Base-by-base conservation (phyloP, 2,797 vertebrate species). In the Falco naumanni region DNA sequence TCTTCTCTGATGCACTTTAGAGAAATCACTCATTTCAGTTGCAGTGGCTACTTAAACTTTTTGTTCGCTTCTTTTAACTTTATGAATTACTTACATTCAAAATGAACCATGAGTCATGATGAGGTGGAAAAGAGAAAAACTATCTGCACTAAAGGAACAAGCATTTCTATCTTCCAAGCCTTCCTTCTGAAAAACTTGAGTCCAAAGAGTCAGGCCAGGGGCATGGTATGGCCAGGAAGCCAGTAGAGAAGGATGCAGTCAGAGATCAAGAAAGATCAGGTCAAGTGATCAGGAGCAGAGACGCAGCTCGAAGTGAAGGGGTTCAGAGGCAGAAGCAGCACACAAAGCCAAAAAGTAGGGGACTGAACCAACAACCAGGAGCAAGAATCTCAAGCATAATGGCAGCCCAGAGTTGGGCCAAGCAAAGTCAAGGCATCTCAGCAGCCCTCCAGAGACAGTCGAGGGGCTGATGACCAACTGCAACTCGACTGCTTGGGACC, bases 401-500 rank as follows among this genome's bases (percentile, higher is more conserved):
- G 2, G 53, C 70, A 89, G 57, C 48, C 47, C 64, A 33, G 47
- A 77, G 12, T 16, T 6, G 2, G 17, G 14, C 51, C 68, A 65
- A 61, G 71, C n/a, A 56, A 76, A 76, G 24, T 15, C n/a, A 64
- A 26, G 19, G 17, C 63, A 69, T 9, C 19, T 21, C 41, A 79
- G 26, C 54, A 84, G 26, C 10, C 9, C 6, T 5, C 7, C 10
- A 50, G 11, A 17, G 13, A 60, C 29, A 60, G 26, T 9, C 25
- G 16, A 8, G 31, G 41, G 10, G 3, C 29, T 37, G 22, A 26
- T 82, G 39, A 66, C 29, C 5, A 5, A 12, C 31, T 68, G 26
- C 26, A 77, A 14, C 34, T 72, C 0, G 0, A 22, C 47, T 41
- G 28, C 34, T 11, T 53, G 16, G 16, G 20, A 41, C 33, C 4